Evolutionary conservation across 2,797 vertebrate species (phyloP), one percentile per base, ranked within the genome.

Genomic region (Craterocephalus amniculus): DNA sequence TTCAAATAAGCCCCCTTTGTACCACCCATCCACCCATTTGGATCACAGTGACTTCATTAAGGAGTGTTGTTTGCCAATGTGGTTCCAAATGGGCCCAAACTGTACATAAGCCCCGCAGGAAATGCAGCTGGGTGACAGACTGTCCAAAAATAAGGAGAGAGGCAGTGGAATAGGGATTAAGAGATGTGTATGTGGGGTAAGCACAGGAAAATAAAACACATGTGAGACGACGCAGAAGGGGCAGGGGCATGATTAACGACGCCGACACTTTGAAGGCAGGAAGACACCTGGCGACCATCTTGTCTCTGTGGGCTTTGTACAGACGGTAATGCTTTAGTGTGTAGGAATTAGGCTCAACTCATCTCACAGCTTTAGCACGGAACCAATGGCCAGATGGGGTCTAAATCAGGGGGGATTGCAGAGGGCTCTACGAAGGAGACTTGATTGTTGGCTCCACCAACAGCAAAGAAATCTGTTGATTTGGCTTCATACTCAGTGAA

Each of bases 251-350:
- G 90, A 93, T 92, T 93, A 91, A 93, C 79, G 78, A 91, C 4
- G 70, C 87, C 74, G 74, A 91, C 90, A 91, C 92, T 91, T 91
- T 93, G 91, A 92, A 93, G 91, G 87, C 85, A 89, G 88, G 90
- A 91, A 92, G 88, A 93, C 93, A 93, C 92, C 92, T 93, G 93
- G 92, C 58, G 85, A 91, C 90, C 92, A 93, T 92, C 89, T 92
- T 91, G 91, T 92, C 90, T 93, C 82, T 1, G 69, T 79, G 87
- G 87, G 88, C 82, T 78, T 57, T 54, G 81, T 86, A 91, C 86
- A 88, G 81, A 87, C 87, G 83, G 90, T 87, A 91, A 89, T 82
- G 87, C 84, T 91, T 88, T 88, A 79, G 84, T 73, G 81, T 92
- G 85, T 83, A 87, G 78, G 87, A 91, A 90, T 89, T 88, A 91